phyloP scores from a whole-genome alignment of 2,797 vertebrate species.

The Eulemur coronatus region DNA sequence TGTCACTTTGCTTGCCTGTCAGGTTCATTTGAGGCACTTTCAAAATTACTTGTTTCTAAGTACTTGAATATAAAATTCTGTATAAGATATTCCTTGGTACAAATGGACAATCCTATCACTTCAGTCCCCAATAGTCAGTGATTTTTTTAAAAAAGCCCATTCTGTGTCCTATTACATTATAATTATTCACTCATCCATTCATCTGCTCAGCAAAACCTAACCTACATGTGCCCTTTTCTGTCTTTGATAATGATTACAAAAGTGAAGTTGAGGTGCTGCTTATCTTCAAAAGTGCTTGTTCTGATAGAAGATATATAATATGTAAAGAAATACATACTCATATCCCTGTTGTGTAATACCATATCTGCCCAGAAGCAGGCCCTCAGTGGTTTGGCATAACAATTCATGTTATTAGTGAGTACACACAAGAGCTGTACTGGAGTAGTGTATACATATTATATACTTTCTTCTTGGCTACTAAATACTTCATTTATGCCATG shows the following conservation, averaged over 20 bases:
- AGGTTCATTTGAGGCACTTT: neutral
- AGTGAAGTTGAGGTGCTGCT: neutral
- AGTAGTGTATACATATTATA: fast-evolving
- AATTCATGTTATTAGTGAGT: neutral
- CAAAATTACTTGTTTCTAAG: neutral
- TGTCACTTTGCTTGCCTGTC: fast-evolving
- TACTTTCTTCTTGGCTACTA: neutral
- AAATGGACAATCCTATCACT: fast-evolving
- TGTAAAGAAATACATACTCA: neutral
- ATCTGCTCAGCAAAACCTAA: neutral
- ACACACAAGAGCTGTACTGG: fast-evolving
- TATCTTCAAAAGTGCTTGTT: neutral
- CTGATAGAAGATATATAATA: neutral
- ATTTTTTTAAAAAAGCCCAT: neutral
- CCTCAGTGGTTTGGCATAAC: neutral
- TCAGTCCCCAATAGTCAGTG: neutral
- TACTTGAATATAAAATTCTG: neutral
- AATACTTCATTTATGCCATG: neutral
- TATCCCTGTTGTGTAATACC: neutral
- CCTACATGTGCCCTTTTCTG: neutral
- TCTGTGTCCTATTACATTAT: neutral
- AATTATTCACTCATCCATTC: no score
- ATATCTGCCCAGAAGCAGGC: fast-evolving
- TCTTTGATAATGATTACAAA: neutral
- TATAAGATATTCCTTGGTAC: neutral